phyloP scores from a whole-genome alignment of 2,113 vertebrate genomes.

The Coracopsis vasa region DNA sequence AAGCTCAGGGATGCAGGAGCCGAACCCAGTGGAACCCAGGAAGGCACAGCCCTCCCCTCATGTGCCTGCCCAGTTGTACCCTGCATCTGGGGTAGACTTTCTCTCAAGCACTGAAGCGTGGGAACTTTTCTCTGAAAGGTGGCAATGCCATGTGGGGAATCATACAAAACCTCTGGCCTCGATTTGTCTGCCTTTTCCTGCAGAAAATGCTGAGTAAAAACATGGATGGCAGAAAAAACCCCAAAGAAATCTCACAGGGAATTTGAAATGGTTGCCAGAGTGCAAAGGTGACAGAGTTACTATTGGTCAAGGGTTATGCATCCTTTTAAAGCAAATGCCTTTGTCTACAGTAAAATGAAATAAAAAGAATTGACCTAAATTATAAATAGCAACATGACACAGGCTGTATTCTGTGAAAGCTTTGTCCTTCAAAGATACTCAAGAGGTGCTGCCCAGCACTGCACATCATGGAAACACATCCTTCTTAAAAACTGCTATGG shows the following conservation, averaged over 20 bases:
- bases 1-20: not conserved
- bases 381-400: not conserved
- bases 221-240: not conserved
- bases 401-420: not conserved
- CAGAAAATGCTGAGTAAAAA: not conserved
- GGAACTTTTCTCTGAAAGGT: not conserved
- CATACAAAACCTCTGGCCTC: not conserved
- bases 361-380: not conserved
- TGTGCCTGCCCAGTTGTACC: not conserved
- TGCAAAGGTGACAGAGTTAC: not conserved
- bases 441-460: not conserved
- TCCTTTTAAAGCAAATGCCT: not conserved
- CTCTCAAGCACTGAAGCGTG: fast-evolving
- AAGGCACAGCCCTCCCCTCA: fast-evolving
- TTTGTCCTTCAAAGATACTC: not conserved
- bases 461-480: not conserved
- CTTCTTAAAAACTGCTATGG: not conserved
- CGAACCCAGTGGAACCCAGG: fast-evolving
- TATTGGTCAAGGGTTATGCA: not conserved
- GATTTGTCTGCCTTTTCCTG: not conserved
- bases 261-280: not conserved
- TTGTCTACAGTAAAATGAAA: not conserved
- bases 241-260: not conserved
- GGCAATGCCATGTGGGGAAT: not conserved
- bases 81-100: fast-evolving